Evolutionary conservation across 1,140 invertebrate genomes (phyloP), one percentile per base, ranked within the genome.

Genomic region (Contarinia nasturtii): DNA sequence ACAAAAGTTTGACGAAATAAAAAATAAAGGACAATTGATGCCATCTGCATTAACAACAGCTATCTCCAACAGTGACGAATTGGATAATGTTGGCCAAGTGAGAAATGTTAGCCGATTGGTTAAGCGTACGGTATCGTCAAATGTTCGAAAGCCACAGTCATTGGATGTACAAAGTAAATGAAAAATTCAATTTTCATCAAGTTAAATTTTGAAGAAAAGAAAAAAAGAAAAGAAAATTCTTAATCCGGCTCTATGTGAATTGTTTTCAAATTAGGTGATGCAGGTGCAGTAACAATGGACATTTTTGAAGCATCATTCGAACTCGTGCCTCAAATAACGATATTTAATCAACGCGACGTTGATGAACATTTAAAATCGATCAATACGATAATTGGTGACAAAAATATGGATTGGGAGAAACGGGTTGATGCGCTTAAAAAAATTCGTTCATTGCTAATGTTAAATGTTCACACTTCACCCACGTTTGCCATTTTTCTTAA

Each of bases 321-420:
- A 57, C 76, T 82, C 59, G 80, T 87, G 3, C 81, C 87, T 21
- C 73, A 76, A 43, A 70, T 91, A 21, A 82, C 80, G 55, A 68
- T 97, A 53, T 94, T 85, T 64, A 84, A 86, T 34, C 66, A 74
- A 10, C 74, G 82, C 54, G 90, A 94, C 54, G 67, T 96, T 18
- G 82, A 88, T 53, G 86, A 92, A 49, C 72, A 82, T 34, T 76
- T 92, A 58, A 79, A 75, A 44, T 74, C 77, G 52, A 79, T 90
- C 33, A 73, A 77, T 50, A 76, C 82, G 10, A 74, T 74, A 4
- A 74, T 96, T 33, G 76, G 77, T 14, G 85, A 93, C 64, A 69
- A 79, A 18, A 82, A 75, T 54, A 80, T 82, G 57, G 86, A 92
- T 55, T 97, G 92, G 92, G 88, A 90, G 65, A 90, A 89, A 64